phyloP scores from a whole-genome alignment of 2,888 invertebrate species.

The Diarsia rubi region DNA sequence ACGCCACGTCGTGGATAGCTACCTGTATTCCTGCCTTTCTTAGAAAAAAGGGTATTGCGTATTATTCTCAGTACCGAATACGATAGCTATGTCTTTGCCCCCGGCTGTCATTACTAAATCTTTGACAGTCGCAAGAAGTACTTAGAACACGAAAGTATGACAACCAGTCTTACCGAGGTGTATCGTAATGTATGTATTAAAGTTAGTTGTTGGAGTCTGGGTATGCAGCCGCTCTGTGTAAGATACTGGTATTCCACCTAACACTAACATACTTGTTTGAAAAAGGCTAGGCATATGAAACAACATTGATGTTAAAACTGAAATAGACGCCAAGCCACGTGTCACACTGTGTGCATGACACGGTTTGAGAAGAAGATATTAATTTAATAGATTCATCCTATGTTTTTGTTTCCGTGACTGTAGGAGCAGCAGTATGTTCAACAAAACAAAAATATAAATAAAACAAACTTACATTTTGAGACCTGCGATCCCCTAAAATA shows the following conservation, averaged over 20 bases:
- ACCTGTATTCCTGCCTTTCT: no score
- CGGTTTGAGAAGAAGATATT: background rate
- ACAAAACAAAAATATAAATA: no score
- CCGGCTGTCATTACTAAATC: no score
- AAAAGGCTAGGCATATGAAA: background rate
- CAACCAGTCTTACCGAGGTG: background rate
- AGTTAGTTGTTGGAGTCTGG: background rate
- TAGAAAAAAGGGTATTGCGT: no score
- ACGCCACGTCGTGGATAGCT: background rate
- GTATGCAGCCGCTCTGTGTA: background rate
- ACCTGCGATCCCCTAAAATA: no score
- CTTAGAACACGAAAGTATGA: background rate
- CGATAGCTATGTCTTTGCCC: no score
- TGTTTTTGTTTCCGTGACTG: background rate
- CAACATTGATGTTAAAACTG: background rate
- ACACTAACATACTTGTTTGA: background rate
- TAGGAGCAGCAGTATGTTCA: background rate
- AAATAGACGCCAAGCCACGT: background rate
- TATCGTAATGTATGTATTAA: background rate
- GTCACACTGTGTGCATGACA: background rate
- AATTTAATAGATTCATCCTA: slow-evolving; percentile 8
- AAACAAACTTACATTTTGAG: no score
- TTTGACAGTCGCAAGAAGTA: background rate
- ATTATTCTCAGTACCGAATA: no score
- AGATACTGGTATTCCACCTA: background rate